These are phyloP conservation scores for Diplazon laetatorius DNA, from an alignment of 2,888 invertebrate genomes.

Conservation along the genomic window DNA sequence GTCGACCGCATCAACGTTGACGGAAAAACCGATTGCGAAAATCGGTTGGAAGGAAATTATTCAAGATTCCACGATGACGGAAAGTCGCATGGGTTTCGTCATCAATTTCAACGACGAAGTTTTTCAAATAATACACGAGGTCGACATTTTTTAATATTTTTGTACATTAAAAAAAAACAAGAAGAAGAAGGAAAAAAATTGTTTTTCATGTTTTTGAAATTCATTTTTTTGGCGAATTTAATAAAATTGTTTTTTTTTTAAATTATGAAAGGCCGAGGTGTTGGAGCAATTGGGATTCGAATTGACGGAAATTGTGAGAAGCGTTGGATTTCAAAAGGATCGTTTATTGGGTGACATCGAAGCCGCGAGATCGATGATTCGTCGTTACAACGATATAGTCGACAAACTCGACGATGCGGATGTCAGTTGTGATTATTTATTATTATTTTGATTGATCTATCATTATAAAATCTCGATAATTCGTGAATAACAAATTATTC, in stretches of 20 bases:
- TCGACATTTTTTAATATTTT: no score
- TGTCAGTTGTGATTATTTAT: constrained; percentile 79
- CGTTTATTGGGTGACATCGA: constrained; percentile 87
- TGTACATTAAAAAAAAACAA: no score
- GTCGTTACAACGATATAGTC: constrained; percentile 87
- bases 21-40: constrained; percentile 58
- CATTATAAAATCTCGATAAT: no score
- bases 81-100: constrained; percentile 87
- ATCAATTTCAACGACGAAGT: constrained; percentile 87
- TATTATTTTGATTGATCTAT: no score
- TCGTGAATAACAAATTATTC: no score
- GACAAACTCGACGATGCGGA: constrained; percentile 88
- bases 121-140: constrained; percentile 88
- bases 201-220: constrained; percentile 11
- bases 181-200: background rate
- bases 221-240: no score
- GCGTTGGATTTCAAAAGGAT: constrained; percentile 86
- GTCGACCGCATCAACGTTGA: constrained; percentile 52
- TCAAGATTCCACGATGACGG: constrained; percentile 87
- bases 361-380: constrained; percentile 85
- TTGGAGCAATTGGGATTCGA: constrained; percentile 88
- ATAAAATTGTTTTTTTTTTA: background rate
- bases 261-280: constrained; percentile 84
- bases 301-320: constrained; percentile 84
- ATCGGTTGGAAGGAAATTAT: constrained; percentile 89